These are phyloP conservation scores for Drosophila ananassae DNA, from an alignment of 1,140 invertebrate genomes.

Conservation along the genomic window DNA sequence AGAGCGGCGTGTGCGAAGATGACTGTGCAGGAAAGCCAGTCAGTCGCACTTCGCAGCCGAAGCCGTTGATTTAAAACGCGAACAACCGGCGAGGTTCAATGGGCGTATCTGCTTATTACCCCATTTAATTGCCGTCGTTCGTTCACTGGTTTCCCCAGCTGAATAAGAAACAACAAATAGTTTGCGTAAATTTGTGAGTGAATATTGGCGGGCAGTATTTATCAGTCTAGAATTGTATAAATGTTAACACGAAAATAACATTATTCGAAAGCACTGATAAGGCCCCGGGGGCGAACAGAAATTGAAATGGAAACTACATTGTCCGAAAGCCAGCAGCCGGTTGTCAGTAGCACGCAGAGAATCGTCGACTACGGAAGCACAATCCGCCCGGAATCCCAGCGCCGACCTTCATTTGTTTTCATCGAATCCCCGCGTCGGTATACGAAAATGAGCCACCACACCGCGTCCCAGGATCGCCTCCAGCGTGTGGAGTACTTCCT, in stretches of 20 bases:
- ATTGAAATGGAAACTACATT: slow-evolving; percentile 38
- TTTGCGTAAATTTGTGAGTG: slow-evolving; percentile 43
- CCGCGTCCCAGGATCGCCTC: slow-evolving; percentile 33
- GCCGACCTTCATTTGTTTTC: slow-evolving; percentile 43
- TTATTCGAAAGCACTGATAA: slow-evolving; percentile 62
- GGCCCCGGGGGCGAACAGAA: not conserved
- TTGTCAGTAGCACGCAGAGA: slow-evolving; percentile 51
- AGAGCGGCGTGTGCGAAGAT: slow-evolving; percentile 1
- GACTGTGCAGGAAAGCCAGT: slow-evolving; percentile 8
- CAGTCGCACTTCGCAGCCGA: slow-evolving; percentile 1
- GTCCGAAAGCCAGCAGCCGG: slow-evolving; percentile 51
- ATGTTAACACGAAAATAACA: slow-evolving; percentile 72
- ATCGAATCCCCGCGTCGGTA: slow-evolving; percentile 49
- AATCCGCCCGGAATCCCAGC: slow-evolving; percentile 29
- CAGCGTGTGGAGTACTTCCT: slow-evolving; percentile 59
- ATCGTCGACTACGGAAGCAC: slow-evolving; percentile 72
- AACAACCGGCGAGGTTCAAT: slow-evolving; percentile 16
- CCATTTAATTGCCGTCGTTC: slow-evolving; percentile 29
- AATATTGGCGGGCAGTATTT: slow-evolving; percentile 25
- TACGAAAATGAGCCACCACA: slow-evolving; percentile 56
- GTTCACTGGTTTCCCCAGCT: slow-evolving; percentile 3
- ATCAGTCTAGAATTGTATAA: slow-evolving; percentile 52
- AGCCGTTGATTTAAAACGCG: slow-evolving; percentile 17
- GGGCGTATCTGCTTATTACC: slow-evolving; percentile 34
- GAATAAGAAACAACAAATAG: slow-evolving; percentile 7